phyloP scores from a whole-genome alignment of 2,113 vertebrate species.

The Cynopterus brachyotis region DNA sequence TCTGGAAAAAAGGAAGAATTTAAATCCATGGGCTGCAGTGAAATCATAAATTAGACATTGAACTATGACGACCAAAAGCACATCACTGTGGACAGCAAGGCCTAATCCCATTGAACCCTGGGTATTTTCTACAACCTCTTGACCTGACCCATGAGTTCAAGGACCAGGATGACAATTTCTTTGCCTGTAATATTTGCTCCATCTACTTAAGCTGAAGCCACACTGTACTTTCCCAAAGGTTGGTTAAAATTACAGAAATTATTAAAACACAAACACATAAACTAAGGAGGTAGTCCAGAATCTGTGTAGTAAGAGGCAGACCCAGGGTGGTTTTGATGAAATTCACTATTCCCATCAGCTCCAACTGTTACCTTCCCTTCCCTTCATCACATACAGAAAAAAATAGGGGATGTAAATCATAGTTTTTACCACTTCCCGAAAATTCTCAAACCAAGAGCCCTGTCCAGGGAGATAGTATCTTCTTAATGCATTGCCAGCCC shows the following conservation, averaged over 20 bases:
- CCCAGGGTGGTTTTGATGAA: not conserved
- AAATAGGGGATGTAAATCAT: not conserved
- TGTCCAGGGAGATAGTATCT: not conserved
- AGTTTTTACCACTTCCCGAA: conserved; percentile 21
- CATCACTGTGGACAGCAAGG: not conserved
- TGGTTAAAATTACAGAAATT: not conserved
- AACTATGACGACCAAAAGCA: not conserved
- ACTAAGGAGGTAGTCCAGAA: not conserved
- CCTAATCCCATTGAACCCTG: not conserved
- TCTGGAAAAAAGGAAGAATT: not conserved
- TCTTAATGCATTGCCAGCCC: conserved; percentile 3
- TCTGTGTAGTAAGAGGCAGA: not conserved
- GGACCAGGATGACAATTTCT: not conserved
- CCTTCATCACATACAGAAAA: not conserved
- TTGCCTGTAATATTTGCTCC: not conserved
- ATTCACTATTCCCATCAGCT: not conserved
- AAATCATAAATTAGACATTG: not conserved
- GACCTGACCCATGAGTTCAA: not conserved
- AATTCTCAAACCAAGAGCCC: conserved; percentile 47
- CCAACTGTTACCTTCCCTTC: not conserved
- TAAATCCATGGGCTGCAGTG: not conserved
- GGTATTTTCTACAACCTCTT: too few relatives aligned
- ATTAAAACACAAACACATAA: not conserved
- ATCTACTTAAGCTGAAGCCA: not conserved
- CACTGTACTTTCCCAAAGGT: not conserved